Evolutionary conservation across 2,113 vertebrate genomes (phyloP), one percentile per base, ranked within the genome.

Genomic region (Microcebus jonahi): DNA sequence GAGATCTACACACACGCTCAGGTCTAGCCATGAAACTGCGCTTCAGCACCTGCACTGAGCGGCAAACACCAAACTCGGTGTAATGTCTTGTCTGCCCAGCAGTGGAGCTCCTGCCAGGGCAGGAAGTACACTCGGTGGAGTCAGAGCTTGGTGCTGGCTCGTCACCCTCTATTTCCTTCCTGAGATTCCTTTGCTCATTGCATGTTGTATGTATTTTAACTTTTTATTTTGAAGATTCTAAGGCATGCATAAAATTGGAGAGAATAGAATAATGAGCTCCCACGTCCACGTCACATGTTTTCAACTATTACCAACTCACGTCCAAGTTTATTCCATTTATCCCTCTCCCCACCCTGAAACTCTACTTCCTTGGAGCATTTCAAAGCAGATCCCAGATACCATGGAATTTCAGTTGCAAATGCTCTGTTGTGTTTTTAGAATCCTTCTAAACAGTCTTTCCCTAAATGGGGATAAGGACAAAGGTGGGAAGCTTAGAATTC

Each of bases 21-120:
- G 50, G n/a, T 25, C 9, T 18, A n/a, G 8, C 27, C 50, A 0
- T 13, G 4, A 39, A 8, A 6, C 25, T 39, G 27, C 29, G 14
- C 50, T 79, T 34, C 6, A n/a, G 15, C 0, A 4, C 6, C 17
- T 23, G 13, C 59, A 34, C 18, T 0, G 12, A 15, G 42, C 8
- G 20, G 63, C 59, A 57, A 29, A 11, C 5, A 45, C 1, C 4
- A 14, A 42, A 36, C 34, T n/a, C 13, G 31, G 31, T 8, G 1
- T 31, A 7, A 20, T 3, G 36, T 48, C 57, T 36, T 57, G 3
- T 59, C 29, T 48, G 34, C 42, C 45, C 34, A 71, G 29, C 36
- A 20, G 27, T 15, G 23, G 4, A 20, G 11, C 42, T 12, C 50
- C 17, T 29, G 73, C 18, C 27, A 59, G 65, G 63, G 39, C 21